Percentiles rank a stretch among this genome's conserved stretches.
These are phyloP conservation scores for Solenopsis fugax DNA, from an alignment of 1,140 invertebrate genomes.

Conservation along the genomic window DNA sequence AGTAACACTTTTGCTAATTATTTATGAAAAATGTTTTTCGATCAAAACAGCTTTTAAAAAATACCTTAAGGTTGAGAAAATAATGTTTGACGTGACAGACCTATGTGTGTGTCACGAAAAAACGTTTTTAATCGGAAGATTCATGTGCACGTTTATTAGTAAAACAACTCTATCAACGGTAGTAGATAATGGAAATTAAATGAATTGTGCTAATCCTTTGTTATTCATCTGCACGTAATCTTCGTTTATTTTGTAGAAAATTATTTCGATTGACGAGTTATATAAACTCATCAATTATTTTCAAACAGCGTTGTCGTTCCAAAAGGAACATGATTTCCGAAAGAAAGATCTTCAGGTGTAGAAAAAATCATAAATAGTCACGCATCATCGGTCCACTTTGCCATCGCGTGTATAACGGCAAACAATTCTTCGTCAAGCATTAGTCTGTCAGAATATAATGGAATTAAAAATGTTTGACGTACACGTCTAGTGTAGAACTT, in stretches of 20 bases:
- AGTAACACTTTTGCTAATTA: too few relatives aligned
- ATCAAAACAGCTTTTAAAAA: too few relatives aligned
- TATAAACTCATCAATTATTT: background rate
- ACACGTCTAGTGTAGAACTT: background rate
- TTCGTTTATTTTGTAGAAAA: background rate
- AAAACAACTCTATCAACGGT: background rate
- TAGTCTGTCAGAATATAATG: background rate
- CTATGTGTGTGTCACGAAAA: too few relatives aligned
- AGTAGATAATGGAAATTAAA: background rate
- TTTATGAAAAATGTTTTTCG: too few relatives aligned
- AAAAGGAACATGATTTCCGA: background rate
- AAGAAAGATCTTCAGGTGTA: conserved; percentile 10
- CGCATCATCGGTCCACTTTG: background rate
- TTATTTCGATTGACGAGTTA: background rate
- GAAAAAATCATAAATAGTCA: conserved; percentile 10
- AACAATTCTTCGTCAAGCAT: background rate
- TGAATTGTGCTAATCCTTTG: background rate
- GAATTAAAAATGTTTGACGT: conserved; percentile 21
- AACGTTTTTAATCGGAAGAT: too few relatives aligned
- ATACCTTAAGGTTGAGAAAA: too few relatives aligned
- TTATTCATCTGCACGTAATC: background rate
- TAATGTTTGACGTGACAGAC: too few relatives aligned
- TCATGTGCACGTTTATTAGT: background rate
- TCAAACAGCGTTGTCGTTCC: background rate
- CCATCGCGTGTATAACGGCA: background rate